These are phyloP conservation scores for Hydrozoanthus tunicans DNA, from an alignment of 64 coral and sea anemone genomes.

Conservation along the genomic window DNA sequence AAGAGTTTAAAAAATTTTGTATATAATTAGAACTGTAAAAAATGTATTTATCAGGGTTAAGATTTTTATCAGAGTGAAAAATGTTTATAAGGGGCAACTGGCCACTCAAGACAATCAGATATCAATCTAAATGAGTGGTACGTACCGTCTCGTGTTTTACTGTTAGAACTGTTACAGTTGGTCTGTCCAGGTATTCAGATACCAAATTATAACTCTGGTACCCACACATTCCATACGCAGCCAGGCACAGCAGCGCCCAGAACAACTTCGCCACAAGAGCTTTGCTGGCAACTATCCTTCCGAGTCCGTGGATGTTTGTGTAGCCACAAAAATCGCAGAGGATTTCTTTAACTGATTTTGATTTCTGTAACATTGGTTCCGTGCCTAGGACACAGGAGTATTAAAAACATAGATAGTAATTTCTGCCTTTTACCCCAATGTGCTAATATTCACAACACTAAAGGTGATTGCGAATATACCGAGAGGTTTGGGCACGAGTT, in stretches of 20 bases:
- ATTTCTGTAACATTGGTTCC: not conserved
- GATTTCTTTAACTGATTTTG: not conserved
- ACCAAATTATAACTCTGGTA: slow-evolving; percentile 20
- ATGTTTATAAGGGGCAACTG: too few species aligned
- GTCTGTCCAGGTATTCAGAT: slow-evolving; percentile 12
- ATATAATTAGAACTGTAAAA: too few species aligned
- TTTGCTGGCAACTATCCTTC: slow-evolving; percentile 39
- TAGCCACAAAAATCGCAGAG: slow-evolving; percentile 46
- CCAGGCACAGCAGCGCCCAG: slow-evolving; percentile 33
- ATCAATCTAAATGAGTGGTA: too few species aligned
- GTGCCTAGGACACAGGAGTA: not conserved
- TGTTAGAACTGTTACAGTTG: slow-evolving; percentile 49
- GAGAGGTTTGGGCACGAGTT: too few species aligned
- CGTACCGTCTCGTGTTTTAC: slow-evolving; percentile 27
- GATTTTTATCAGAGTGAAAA: too few species aligned
- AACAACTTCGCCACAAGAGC: not conserved
- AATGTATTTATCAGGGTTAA: too few species aligned
- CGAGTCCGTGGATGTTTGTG: slow-evolving; percentile 35
- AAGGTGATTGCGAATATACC: too few species aligned
- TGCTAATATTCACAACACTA: too few species aligned
- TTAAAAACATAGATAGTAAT: too few species aligned
- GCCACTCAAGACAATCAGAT: too few species aligned
- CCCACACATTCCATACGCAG: slow-evolving; percentile 26
- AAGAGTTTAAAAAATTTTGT: too few species aligned
- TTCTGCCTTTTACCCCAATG: too few species aligned